Base-by-base conservation (phyloP, 2,797 vertebrate species). In the Typhlichthys eigenmanni region DNA sequence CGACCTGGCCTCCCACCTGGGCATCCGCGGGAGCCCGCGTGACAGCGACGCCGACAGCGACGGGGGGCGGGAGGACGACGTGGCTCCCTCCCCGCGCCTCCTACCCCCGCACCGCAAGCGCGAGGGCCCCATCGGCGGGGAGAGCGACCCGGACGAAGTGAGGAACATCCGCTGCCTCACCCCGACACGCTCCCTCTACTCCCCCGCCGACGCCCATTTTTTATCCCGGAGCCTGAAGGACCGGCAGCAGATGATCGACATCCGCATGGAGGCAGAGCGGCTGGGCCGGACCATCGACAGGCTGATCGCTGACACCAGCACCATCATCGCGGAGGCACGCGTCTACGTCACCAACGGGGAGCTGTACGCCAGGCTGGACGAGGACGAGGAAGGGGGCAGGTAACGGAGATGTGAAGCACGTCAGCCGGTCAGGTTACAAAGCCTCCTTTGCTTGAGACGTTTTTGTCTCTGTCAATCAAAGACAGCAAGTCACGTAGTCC, bases 11-110 rank as follows among this genome's bases (percentile, higher is more conserved):
- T 98, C 97, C 49, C 97, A 98, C 51, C 90, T 99, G 32, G 96
- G 95, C 14, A 96, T 99, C 84, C 94, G 96, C 0, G 85, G 91
- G 83, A 98, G 97, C 83, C 95, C 97, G 0, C 92, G 96, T 1
- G 97, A 99, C 85, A 98, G 97, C 0, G 97, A 98, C 7, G 95
- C 96, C 0, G 97, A 99, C 68, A 99, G 97, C 0, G 97, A 99
- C 0, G 93, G 95, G 0, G 97, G 96, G 3, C 94, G 95, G 63
- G 95, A 96, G 10, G 97, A 97, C 0, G 96, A 96, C 52, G 76
- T 79, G 87, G 95, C 96, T 17, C 92, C 95, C 11, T 88, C 92
- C 12, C 88, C 90, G 38, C 89, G 90, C 24, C 91, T 92, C 17
- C 91, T 96, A 1, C 95, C 98, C 0, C 98, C 98, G 0, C 97